Evolutionary conservation across 2,113 vertebrate species (phyloP).

Genomic region (Irena cyanogastra): DNA sequence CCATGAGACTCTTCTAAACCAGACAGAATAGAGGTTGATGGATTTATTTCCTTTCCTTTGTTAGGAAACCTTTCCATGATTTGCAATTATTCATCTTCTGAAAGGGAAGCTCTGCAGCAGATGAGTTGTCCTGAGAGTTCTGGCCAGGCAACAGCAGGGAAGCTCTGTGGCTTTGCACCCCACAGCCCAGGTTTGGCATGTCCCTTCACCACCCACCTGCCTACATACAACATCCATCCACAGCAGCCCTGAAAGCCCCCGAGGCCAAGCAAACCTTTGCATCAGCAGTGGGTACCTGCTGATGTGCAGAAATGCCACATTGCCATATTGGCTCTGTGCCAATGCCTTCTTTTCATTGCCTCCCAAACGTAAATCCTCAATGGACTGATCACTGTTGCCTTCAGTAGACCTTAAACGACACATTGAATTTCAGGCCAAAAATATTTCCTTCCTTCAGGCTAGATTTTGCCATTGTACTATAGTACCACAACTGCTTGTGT

Average conservation of each 20-base stretch:
- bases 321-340: background rate
- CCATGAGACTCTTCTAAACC: background rate
- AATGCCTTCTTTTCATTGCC: background rate
- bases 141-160: rapidly evolving
- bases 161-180: background rate
- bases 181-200: background rate
- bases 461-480: background rate
- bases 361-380: background rate
- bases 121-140: rapidly evolving
- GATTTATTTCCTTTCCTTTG: background rate
- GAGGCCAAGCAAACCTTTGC: background rate
- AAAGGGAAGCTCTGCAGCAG: background rate
- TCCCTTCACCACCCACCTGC: background rate
- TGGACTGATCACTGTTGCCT: background rate
- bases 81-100: background rate
- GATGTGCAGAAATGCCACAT: background rate
- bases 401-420: background rate
- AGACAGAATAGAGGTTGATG: background rate
- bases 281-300: background rate
- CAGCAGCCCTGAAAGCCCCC: background rate
- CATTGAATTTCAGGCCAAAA: background rate
- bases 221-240: too few relatives aligned
- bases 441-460: background rate
- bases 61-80: background rate
- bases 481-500: background rate